These are phyloP conservation scores for Trididemnum clinides DNA, from an alignment of 23 tunicate genomes.

Conservation along the genomic window DNA sequence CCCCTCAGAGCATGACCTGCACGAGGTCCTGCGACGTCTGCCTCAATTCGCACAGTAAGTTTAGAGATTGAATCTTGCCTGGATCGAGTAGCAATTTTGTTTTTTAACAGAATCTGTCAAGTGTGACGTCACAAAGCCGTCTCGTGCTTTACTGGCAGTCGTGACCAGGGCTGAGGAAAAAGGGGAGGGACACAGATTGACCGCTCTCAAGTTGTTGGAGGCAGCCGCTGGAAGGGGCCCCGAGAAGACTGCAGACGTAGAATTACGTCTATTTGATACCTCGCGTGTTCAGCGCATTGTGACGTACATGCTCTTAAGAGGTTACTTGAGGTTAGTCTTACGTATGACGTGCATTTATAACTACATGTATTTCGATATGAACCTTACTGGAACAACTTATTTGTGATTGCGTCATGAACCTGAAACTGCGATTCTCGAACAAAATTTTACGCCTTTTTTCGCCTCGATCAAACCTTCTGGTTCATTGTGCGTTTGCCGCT, in stretches of 20 bases:
- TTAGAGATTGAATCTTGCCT: background rate
- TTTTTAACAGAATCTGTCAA: background rate
- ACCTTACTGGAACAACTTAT: too few relatives aligned
- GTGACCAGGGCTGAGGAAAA: constrained; percentile 22
- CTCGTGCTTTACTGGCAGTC: constrained; percentile 27
- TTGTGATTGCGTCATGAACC: too few relatives aligned
- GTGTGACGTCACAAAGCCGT: constrained; percentile 43
- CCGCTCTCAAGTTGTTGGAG: constrained; percentile 74
- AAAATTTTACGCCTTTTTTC: too few relatives aligned
- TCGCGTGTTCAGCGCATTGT: constrained; percentile 41
- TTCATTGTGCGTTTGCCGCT: too few relatives aligned
- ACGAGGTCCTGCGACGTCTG: constrained; percentile 57
- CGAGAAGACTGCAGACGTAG: constrained; percentile 28
- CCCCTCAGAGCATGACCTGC: constrained; percentile 26
- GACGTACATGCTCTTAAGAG: constrained; percentile 57
- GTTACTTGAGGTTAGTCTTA: constrained; percentile 54
- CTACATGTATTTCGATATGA: too few relatives aligned
- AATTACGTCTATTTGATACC: constrained; percentile 8
- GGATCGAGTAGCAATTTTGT: background rate
- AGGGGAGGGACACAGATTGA: constrained; percentile 59
- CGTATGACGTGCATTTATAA: too few relatives aligned
- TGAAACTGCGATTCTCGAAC: too few relatives aligned
- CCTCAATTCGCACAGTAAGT: constrained; percentile 10
- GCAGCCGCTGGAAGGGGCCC: constrained; percentile 67
- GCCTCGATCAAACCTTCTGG: too few relatives aligned